These are phyloP conservation scores for Folsomia candida DNA, from an alignment of 2,888 invertebrate genomes.

Conservation along the genomic window DNA sequence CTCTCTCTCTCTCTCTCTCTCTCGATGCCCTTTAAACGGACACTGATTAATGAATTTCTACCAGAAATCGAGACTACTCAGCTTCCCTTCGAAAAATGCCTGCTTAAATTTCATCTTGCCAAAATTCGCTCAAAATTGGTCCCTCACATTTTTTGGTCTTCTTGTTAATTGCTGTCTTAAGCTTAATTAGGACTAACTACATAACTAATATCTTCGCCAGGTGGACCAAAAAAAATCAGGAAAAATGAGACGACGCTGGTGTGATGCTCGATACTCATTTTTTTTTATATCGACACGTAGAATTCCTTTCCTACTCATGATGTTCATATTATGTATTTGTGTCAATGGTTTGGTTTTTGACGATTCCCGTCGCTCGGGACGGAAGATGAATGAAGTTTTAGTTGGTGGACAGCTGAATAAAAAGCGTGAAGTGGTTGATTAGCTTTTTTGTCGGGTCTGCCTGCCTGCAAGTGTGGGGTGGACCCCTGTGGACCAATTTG, in stretches of 20 bases:
- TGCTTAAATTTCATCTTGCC: too few relatives aligned
- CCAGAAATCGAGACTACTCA: background rate
- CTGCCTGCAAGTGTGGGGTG: conserved; percentile 1
- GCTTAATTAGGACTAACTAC: too few relatives aligned
- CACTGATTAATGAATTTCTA: conserved; percentile 50
- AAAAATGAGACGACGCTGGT: too few relatives aligned
- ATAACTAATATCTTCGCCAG: too few relatives aligned
- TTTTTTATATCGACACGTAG: background rate
- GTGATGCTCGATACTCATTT: background rate
- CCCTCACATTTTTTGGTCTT: too few relatives aligned
- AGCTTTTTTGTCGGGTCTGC: background rate
- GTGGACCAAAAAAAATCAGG: too few relatives aligned
- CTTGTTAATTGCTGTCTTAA: too few relatives aligned
- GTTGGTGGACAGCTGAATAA: background rate
- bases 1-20: too few relatives aligned
- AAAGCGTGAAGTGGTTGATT: conserved; percentile 2
- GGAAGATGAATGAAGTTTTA: conserved; percentile 4
- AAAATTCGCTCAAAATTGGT: background rate
- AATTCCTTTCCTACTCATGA: background rate
- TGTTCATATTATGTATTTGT: background rate
- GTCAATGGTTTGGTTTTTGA: too few relatives aligned
- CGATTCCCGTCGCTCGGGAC: too few relatives aligned
- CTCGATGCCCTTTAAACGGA: conserved; percentile 45
- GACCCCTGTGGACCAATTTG: conserved; percentile 48
- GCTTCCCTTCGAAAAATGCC: background rate